These are phyloP conservation scores for Ochlodes sylvanus DNA, from an alignment of 2,888 invertebrate species.

Conservation along the genomic window DNA sequence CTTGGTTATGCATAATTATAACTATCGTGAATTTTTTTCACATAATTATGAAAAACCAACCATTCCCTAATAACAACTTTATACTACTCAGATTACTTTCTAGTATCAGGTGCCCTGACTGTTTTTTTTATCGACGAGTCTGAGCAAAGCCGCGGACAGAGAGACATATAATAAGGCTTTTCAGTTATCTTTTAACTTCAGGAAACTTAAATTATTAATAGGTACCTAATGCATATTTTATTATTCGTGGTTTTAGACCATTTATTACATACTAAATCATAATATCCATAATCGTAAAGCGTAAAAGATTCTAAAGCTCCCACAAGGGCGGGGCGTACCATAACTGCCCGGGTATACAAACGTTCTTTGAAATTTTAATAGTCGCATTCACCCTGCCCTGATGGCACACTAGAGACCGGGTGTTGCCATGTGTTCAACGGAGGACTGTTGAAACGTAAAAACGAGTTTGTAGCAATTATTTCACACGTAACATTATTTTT, in stretches of 20 bases:
- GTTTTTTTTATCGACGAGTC: no score
- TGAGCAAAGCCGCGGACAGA: no score
- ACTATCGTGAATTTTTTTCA: no score
- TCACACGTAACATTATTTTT: constrained; percentile 18
- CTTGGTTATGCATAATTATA: no score
- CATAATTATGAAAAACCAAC: no score
- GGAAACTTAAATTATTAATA: no score
- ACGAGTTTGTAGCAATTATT: constrained; percentile 27
- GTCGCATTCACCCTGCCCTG: constrained; percentile 80
- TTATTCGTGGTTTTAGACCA: not conserved
- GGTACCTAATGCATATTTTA: not conserved
- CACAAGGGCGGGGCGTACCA: not conserved
- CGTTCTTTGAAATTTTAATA: constrained; percentile 83
- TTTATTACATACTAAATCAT: no score
- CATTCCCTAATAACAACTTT: no score
- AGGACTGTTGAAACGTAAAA: constrained; percentile 39
- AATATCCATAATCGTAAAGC: constrained; percentile 4
- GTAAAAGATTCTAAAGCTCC: not conserved
- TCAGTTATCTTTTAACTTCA: no score
- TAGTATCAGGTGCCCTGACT: no score
- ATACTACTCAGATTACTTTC: no score
- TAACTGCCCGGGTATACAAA: constrained; percentile 52
- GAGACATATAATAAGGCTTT: no score
- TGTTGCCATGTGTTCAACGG: constrained; percentile 55
- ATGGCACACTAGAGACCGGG: constrained; percentile 70